phyloP scores from a whole-genome alignment of 1,140 invertebrate genomes.

The Drosophila funebris region DNA sequence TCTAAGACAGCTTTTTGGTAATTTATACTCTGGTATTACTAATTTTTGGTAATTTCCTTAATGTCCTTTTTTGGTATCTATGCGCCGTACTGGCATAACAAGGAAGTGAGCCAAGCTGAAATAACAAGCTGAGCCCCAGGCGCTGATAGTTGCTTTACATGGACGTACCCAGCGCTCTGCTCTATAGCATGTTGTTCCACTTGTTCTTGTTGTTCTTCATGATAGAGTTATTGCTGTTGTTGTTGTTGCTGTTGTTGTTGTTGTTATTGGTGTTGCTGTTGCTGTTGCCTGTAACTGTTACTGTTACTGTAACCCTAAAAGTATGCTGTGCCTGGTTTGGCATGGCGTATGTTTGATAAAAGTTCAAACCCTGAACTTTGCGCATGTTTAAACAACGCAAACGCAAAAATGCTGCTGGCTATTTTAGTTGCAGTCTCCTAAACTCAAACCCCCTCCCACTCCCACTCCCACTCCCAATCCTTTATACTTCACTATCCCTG shows the following conservation, averaged over 20 bases:
- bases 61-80: slow-evolving; percentile 68
- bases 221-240: slow-evolving; percentile 4
- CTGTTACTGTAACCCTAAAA: slow-evolving; percentile 45
- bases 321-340: slow-evolving; percentile 44
- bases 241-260: too few relatives aligned
- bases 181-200: slow-evolving; percentile 27
- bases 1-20: slow-evolving; percentile 12
- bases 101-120: slow-evolving; percentile 75
- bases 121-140: slow-evolving; percentile 73
- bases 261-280: not conserved
- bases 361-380: slow-evolving; percentile 82
- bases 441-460: slow-evolving; percentile 1
- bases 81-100: slow-evolving; percentile 36
- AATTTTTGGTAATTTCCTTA: slow-evolving; percentile 81
- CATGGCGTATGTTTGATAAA: slow-evolving; percentile 79
- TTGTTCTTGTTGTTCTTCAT: slow-evolving; percentile 40
- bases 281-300: slow-evolving; percentile 12
- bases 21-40: slow-evolving; percentile 64
- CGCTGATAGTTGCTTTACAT: slow-evolving; percentile 74
- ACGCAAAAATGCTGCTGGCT: slow-evolving; percentile 82
- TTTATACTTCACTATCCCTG: not conserved
- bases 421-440: slow-evolving; percentile 72
- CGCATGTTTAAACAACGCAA: slow-evolving; percentile 82
- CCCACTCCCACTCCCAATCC: too few relatives aligned
- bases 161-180: not conserved